Percentiles rank a stretch among this genome's conserved stretches.
Evolutionary conservation across 2,888 invertebrate species (phyloP).

Genomic region (Acrobasis suavella): DNA sequence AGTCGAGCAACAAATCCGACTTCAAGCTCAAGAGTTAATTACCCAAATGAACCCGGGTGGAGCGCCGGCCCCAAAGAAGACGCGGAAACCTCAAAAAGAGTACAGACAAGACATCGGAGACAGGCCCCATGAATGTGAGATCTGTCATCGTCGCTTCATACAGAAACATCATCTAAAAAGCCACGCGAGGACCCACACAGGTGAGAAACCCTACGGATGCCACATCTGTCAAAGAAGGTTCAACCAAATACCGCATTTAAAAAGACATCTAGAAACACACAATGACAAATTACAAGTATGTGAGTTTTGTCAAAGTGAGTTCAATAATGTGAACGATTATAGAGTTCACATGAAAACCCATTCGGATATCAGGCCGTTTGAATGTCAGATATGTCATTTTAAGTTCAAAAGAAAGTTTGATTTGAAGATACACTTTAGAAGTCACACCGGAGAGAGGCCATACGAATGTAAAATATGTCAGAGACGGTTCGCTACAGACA

Average conservation of each 20-base stretch:
- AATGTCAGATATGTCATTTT: slow-evolving; percentile 23
- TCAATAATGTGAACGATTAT: slow-evolving; percentile 1
- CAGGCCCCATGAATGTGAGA: slow-evolving; percentile 6
- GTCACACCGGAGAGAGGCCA: slow-evolving; percentile 5
- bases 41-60: not conserved
- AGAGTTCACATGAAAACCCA: slow-evolving; percentile 4
- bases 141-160: slow-evolving; percentile 2
- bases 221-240: slow-evolving; percentile 11
- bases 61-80: not conserved
- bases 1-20: not conserved
- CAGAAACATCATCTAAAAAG: slow-evolving; percentile 14
- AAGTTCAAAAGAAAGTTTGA: slow-evolving; percentile 26
- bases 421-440: slow-evolving; percentile 10
- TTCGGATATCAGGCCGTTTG: slow-evolving; percentile 4
- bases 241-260: slow-evolving; percentile 11
- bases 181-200: slow-evolving; percentile 3
- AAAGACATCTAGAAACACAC: slow-evolving; percentile 16
- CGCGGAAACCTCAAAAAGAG: not conserved
- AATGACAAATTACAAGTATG: slow-evolving; percentile 7
- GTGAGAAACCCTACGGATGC: slow-evolving; percentile 9
- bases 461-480: slow-evolving; percentile 5
- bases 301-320: not conserved
- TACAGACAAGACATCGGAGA: not conserved
- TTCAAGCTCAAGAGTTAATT: not conserved
- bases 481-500: not conserved